These are phyloP conservation scores for Mirza zaza DNA, from an alignment of 2,113 vertebrate genomes.

Conservation along the genomic window DNA sequence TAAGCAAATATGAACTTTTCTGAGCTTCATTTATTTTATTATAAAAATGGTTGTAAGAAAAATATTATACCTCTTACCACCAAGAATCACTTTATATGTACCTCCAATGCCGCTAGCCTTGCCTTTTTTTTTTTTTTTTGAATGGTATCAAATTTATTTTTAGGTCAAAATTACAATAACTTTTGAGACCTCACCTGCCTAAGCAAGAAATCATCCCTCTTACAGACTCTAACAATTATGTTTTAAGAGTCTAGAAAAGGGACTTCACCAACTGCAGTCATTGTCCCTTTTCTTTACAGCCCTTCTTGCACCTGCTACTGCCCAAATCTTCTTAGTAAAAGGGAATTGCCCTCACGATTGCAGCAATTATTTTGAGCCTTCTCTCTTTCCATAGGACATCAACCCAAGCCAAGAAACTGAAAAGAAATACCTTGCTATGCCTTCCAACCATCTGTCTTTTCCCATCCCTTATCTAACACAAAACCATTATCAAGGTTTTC, in stretches of 20 bases:
- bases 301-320: background rate
- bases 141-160: constrained; percentile 34
- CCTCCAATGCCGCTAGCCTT: background rate
- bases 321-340: background rate
- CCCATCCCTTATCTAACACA: background rate
- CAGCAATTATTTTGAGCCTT: background rate
- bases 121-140: background rate
- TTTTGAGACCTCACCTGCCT: background rate
- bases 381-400: background rate
- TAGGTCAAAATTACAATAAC: constrained; percentile 20
- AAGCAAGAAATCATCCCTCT: background rate
- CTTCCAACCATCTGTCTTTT: background rate
- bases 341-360: accelerated
- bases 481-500: background rate
- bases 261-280: background rate
- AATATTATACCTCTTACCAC: background rate
- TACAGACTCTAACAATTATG: background rate
- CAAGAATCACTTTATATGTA: background rate
- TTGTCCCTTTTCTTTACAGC: background rate
- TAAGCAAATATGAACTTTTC: constrained; percentile 30
- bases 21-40: constrained; percentile 16
- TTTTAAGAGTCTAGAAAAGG: background rate
- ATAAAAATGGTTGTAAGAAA: constrained; percentile 8
- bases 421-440: background rate
- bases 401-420: background rate